Evolutionary conservation across 2,113 vertebrate genomes (phyloP).

Genomic region (Erythrocercus mccallii): DNA sequence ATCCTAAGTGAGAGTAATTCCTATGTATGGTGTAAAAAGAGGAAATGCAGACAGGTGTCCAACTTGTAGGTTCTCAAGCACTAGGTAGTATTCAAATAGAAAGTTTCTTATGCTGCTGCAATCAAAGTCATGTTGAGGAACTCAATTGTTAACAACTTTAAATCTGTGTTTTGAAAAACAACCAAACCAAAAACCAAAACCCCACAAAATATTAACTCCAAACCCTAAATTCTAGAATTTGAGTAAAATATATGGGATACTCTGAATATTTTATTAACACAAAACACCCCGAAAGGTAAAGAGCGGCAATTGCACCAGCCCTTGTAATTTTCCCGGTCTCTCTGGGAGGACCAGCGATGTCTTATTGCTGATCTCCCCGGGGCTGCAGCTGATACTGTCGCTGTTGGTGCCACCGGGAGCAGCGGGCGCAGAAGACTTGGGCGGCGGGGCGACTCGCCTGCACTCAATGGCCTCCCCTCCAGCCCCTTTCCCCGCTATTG

Average conservation of each 20-base stretch:
- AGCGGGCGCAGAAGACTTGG: rapidly evolving
- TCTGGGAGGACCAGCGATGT: rapidly evolving
- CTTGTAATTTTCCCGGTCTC: rapidly evolving
- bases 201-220: not conserved
- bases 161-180: not conserved
- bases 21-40: rapidly evolving
- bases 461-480: too few species aligned
- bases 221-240: not conserved
- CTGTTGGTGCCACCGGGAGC: not conserved
- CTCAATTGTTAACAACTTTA: not conserved
- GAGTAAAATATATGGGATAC: rapidly evolving
- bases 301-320: not conserved
- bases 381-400: not conserved
- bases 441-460: rapidly evolving
- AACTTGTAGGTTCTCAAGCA: not conserved
- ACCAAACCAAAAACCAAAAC: not conserved
- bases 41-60: not conserved
- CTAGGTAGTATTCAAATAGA: not conserved
- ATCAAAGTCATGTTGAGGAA: rapidly evolving
- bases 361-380: rapidly evolving
- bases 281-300: rapidly evolving
- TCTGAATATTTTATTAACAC: not conserved
- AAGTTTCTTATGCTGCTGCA: rapidly evolving
- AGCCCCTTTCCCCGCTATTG: not conserved
- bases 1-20: not conserved